A percentile compares a stretch with the other conserved stretches of the same genome.
phyloP scores from a whole-genome alignment of 2,888 invertebrate species.

The Eledone cirrhosa region DNA sequence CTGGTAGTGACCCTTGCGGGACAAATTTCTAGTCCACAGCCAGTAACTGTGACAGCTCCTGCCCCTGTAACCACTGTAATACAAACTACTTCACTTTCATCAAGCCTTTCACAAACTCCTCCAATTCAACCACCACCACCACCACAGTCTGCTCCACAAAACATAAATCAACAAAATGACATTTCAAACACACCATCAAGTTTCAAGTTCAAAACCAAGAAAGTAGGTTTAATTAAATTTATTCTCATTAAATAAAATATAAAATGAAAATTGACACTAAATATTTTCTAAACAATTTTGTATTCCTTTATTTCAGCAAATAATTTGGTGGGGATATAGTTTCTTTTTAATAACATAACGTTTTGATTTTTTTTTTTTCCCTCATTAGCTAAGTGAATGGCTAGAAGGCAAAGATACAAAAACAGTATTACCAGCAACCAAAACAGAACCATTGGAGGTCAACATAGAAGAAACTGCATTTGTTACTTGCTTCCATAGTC shows the following conservation, averaged over 20 bases:
- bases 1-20: slow-evolving; percentile 37
- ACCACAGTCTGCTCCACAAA: slow-evolving; percentile 24
- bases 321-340: too few relatives aligned
- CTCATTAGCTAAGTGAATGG: slow-evolving; percentile 87
- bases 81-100: slow-evolving; percentile 68
- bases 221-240: slow-evolving; percentile 67
- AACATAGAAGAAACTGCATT: slow-evolving; percentile 57
- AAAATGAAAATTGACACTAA: too few relatives aligned
- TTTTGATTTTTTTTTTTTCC: slow-evolving; percentile 34
- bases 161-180: slow-evolving; percentile 29
- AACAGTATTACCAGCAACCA: slow-evolving; percentile 37
- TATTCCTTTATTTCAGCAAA: too few relatives aligned
- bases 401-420: slow-evolving; percentile 73
- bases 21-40: slow-evolving; percentile 32
- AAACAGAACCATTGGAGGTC: slow-evolving; percentile 70
- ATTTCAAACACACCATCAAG: slow-evolving; percentile 21
- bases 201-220: slow-evolving; percentile 94
- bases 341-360: not conserved
- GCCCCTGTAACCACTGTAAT: slow-evolving; percentile 77
- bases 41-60: slow-evolving; percentile 70
- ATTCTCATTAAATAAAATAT: too few relatives aligned
- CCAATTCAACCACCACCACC: slow-evolving; percentile 12
- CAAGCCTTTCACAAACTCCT: slow-evolving; percentile 19
- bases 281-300: too few relatives aligned
- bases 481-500: slow-evolving; percentile 63